Evolutionary conservation across 2,797 vertebrate genomes (phyloP).

Genomic region (Onychomys torridus): DNA sequence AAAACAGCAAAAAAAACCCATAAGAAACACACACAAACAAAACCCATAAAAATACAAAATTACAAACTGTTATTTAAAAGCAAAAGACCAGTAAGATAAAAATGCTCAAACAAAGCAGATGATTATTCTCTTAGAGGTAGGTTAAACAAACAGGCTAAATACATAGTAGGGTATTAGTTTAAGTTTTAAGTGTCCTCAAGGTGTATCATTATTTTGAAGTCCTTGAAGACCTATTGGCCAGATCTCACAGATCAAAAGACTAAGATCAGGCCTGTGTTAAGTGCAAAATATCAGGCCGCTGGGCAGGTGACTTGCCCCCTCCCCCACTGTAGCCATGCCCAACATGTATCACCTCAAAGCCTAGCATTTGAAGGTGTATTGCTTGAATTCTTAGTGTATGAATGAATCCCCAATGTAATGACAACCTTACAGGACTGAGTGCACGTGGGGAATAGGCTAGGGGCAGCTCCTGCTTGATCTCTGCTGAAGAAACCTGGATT

Average conservation of each 20-base stretch:
- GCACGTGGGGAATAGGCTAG: too few species aligned
- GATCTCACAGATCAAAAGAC: neutral
- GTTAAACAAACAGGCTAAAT: neutral
- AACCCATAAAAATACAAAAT: neutral
- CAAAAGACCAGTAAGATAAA: neutral
- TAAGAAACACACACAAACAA: neutral
- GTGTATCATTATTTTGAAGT: neutral
- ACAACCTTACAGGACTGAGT: too few species aligned
- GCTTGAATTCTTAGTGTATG: too few species aligned
- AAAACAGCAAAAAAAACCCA: neutral
- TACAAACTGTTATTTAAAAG: neutral
- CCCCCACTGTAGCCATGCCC: too few species aligned
- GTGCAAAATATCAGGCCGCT: too few species aligned
- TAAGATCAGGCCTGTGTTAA: too few species aligned
- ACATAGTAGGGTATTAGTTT: neutral
- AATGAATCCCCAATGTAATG: too few species aligned
- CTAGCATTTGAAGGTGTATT: too few species aligned
- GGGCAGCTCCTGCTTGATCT: too few species aligned
- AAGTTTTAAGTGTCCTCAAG: neutral
- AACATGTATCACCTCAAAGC: too few species aligned
- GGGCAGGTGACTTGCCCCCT: too few species aligned
- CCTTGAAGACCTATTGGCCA: neutral
- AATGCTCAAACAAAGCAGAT: neutral
- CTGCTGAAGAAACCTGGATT: too few species aligned
- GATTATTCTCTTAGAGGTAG: neutral